Conservation (phyloP, 1,140 invertebrate genomes). For the Drosophila eugracilis region DNA sequence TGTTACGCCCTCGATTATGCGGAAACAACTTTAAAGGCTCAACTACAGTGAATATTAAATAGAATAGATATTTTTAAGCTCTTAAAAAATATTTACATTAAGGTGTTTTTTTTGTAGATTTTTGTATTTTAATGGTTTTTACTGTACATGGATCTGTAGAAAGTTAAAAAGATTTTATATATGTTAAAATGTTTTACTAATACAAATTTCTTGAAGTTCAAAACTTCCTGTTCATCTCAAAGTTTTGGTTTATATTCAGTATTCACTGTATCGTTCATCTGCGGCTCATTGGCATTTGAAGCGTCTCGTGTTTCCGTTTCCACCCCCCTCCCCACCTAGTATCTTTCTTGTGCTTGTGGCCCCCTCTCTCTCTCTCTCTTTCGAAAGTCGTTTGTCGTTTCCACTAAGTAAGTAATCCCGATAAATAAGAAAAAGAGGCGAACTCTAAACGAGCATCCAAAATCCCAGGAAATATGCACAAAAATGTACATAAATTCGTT, state of each 20-base stretch:
- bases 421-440: slow-evolving; percentile 32
- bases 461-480: slow-evolving; percentile 72
- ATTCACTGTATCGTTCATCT: slow-evolving; percentile 38
- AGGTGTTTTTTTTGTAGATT: too few relatives aligned
- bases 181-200: too few relatives aligned
- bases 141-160: too few relatives aligned
- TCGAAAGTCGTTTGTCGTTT: slow-evolving; percentile 31
- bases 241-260: not conserved
- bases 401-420: slow-evolving; percentile 76
- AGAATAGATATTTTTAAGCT: not conserved
- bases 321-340: not conserved
- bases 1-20: slow-evolving; percentile 31
- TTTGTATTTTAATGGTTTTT: too few relatives aligned
- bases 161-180: too few relatives aligned
- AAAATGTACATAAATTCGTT: slow-evolving; percentile 75
- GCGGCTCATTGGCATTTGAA: slow-evolving; percentile 75
- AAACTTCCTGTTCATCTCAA: too few relatives aligned
- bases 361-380: slow-evolving; percentile 5
- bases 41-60: slow-evolving; percentile 20
- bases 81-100: too few relatives aligned
- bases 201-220: too few relatives aligned
- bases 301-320: slow-evolving; percentile 73
- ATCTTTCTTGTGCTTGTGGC: too few relatives aligned
- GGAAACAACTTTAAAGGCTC: slow-evolving; percentile 18
- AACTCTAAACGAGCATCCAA: slow-evolving; percentile 28